These are phyloP conservation scores for Galleria mellonella DNA, from an alignment of 1,140 invertebrate genomes.

Conservation along the genomic window DNA sequence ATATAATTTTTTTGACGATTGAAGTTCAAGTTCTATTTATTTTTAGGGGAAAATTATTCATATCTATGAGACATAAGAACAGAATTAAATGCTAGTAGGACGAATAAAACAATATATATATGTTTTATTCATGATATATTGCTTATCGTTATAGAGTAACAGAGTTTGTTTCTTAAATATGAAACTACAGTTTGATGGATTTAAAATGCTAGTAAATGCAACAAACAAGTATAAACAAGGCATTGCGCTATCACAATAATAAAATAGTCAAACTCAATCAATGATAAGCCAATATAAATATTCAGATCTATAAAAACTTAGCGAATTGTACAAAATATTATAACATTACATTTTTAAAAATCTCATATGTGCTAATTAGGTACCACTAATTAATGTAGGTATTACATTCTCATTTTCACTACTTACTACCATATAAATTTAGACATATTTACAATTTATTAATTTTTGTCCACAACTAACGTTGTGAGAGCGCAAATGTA, in stretches of 20 bases:
- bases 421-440: constrained; percentile 59
- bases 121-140: constrained; percentile 70
- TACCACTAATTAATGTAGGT: constrained; percentile 55
- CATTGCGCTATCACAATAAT: constrained; percentile 65
- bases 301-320: constrained; percentile 52
- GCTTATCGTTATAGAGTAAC: constrained; percentile 71
- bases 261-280: constrained; percentile 24
- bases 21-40: no score
- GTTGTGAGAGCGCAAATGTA: constrained; percentile 66
- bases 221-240: constrained; percentile 53
- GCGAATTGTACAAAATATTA: constrained; percentile 57
- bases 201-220: constrained; percentile 73
- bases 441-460: constrained; percentile 60
- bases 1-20: no score
- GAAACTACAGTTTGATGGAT: constrained; percentile 43
- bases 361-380: constrained; percentile 68
- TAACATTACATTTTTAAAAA: constrained; percentile 59
- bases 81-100: no score
- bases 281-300: constrained; percentile 62
- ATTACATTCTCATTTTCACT: constrained; percentile 42
- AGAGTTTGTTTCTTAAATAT: constrained; percentile 60
- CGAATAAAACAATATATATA: constrained; percentile 36
- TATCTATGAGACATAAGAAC: no score
- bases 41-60: no score
- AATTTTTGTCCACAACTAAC: constrained; percentile 50